Evolutionary conservation across 35 echinoderm and acorn worm species (phyloP).

Genomic region (Apostichopus japonicus): DNA sequence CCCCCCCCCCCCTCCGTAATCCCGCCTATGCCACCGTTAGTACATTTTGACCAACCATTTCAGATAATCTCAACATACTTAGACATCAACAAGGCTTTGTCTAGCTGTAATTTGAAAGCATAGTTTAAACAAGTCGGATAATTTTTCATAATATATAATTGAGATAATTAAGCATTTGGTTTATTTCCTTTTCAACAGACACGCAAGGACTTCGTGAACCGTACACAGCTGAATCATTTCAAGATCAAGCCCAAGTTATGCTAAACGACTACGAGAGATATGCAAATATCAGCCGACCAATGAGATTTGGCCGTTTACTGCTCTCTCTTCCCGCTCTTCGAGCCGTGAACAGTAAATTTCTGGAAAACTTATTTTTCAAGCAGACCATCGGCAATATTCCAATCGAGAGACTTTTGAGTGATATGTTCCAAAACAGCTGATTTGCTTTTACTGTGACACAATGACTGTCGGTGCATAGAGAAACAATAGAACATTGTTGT

Average conservation of each 20-base stretch:
- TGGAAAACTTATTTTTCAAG: conserved; percentile 92
- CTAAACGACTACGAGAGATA: conserved; percentile 90
- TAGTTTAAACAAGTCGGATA: no score
- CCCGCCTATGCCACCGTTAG: no score
- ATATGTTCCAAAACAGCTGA: conserved; percentile 99
- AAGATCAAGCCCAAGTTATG: conserved; percentile 99
- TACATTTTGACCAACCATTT: no score
- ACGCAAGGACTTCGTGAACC: conserved; percentile 88
- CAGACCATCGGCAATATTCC: conserved; percentile 95
- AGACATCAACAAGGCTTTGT: no score
- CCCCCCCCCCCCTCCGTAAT: no score
- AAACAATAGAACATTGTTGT: no score
- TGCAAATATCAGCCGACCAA: conserved; percentile 65
- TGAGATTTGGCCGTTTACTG: conserved; percentile 92
- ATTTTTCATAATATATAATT: no score
- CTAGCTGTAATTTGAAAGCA: no score
- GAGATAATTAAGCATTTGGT: neutral
- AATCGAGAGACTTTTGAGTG: conserved; percentile 86
- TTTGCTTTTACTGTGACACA: neutral
- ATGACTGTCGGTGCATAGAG: no score
- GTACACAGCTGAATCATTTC: conserved; percentile 82
- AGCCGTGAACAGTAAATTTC: conserved; percentile 79
- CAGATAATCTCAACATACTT: no score
- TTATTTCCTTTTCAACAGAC: conserved; percentile 63
- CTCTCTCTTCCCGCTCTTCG: conserved; percentile 87